phyloP scores from a whole-genome alignment of 2,888 invertebrate species.

The Caenorhabditis angaria region DNA sequence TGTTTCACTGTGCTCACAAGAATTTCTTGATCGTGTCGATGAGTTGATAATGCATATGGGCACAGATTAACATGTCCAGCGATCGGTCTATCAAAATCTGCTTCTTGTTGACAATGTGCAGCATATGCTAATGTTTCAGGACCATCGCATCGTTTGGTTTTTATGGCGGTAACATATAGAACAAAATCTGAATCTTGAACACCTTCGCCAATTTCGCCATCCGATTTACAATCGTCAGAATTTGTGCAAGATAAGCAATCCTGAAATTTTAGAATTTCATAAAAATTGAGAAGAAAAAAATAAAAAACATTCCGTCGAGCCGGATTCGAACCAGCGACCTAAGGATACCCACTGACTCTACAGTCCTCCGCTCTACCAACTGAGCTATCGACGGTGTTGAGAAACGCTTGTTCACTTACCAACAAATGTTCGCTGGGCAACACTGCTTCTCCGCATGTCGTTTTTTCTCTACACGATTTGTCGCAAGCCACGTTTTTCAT shows the following conservation, averaged over 20 bases:
- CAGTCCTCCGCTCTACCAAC: conserved; percentile 57
- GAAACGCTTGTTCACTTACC: conserved; percentile 77
- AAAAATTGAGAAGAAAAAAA: conserved; percentile 7
- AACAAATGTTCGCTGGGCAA: conserved; percentile 93
- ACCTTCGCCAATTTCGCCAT: conserved; percentile 77
- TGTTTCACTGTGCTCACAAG: conserved; percentile 76
- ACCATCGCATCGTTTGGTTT: conserved; percentile 79
- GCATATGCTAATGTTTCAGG: conserved; percentile 91
- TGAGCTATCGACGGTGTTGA: conserved; percentile 51
- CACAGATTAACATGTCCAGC: conserved; percentile 99
- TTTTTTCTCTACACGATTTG: conserved; percentile 74
- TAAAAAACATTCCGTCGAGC: conserved; percentile 55
- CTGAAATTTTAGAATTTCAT: conserved; percentile 13
- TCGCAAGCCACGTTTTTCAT: conserved; percentile 53
- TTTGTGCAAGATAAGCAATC: conserved; percentile 45
- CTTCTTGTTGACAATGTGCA: conserved; percentile 96
- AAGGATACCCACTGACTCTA: conserved; percentile 52
- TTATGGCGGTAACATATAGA: conserved; percentile 75
- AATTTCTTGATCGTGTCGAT: conserved; percentile 84
- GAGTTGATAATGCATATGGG: conserved; percentile 90
- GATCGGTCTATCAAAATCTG: conserved; percentile 89
- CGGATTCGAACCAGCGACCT: conserved; percentile 66
- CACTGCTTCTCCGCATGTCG: conserved; percentile 93
- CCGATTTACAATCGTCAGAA: conserved; percentile 74
- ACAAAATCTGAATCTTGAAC: conserved; percentile 89